These are phyloP conservation scores for Chrysomela aeneicollis DNA, from an alignment of 2,888 invertebrate genomes.

Conservation along the genomic window DNA sequence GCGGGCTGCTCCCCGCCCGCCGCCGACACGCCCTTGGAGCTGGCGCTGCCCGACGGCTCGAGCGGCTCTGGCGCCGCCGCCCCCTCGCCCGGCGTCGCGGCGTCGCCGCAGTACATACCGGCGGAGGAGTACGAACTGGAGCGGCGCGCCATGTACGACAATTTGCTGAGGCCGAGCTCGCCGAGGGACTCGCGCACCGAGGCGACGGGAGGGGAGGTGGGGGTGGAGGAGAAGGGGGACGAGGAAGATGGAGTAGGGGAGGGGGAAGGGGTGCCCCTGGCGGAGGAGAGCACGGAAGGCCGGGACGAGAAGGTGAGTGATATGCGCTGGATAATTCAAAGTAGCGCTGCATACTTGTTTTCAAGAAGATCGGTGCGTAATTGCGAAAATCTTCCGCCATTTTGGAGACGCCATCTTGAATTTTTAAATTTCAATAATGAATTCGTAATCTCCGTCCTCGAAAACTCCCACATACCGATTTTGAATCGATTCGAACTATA, in stretches of 20 bases:
- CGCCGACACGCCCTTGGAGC: conserved; percentile 55
- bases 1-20: conserved; percentile 58
- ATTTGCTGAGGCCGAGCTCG: conserved; percentile 56
- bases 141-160: conserved; percentile 60
- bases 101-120: conserved; percentile 61
- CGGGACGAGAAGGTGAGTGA: no score
- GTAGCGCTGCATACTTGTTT: no score
- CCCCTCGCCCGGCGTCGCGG: conserved; percentile 48
- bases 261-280: background rate
- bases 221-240: background rate
- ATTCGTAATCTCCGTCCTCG: no score
- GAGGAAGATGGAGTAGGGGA: conserved; percentile 12
- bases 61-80: no score
- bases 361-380: no score
- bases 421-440: no score
- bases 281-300: background rate
- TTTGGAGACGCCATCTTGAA: no score
- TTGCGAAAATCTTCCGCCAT: no score
- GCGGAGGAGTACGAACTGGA: conserved; percentile 62
- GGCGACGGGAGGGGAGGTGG: background rate
- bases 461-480: no score
- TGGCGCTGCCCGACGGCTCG: conserved; percentile 56
- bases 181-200: conserved; percentile 39
- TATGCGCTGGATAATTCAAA: no score
- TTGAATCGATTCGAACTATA: no score